Percentiles rank a stretch among this genome's conserved stretches.
Evolutionary conservation across 2,888 invertebrate genomes (phyloP).

Genomic region (Heliconius ismenius): DNA sequence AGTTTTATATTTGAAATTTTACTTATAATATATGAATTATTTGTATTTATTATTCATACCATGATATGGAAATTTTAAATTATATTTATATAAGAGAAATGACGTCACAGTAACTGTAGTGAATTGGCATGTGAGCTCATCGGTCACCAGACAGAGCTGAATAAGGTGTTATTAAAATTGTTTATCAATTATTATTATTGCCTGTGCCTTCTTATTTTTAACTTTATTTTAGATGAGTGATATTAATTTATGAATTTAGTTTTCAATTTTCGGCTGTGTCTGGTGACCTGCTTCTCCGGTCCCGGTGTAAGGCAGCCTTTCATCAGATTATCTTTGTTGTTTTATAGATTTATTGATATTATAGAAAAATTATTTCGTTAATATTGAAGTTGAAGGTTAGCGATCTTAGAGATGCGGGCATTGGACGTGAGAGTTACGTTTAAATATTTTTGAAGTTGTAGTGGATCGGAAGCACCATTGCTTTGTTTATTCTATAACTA

Average conservation of each 20-base stretch:
- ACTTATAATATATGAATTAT: background rate
- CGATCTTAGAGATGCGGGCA: conserved; percentile 74
- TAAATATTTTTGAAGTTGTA: conserved; percentile 72
- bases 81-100: conserved; percentile 6
- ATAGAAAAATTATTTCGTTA: conserved; percentile 60
- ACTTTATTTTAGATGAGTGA: conserved; percentile 75
- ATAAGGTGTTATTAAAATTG: conserved; percentile 68
- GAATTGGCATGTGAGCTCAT: conserved; percentile 28
- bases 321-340: conserved; percentile 60
- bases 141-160: conserved; percentile 75
- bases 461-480: conserved; percentile 77
- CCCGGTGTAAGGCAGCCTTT: conserved; percentile 65
- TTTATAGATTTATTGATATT: conserved; percentile 48
- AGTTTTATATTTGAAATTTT: background rate
- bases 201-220: conserved; percentile 80
- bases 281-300: conserved; percentile 73
- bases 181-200: conserved; percentile 74
- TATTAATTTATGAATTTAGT: conserved; percentile 79
- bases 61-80: background rate
- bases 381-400: conserved; percentile 68
- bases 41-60: background rate
- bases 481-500: conserved; percentile 79
- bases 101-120: background rate
- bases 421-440: conserved; percentile 70
- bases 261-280: conserved; percentile 75